Evolutionary conservation across 1,140 invertebrate genomes (phyloP).

Genomic region (Muscidifurax raptorellus): DNA sequence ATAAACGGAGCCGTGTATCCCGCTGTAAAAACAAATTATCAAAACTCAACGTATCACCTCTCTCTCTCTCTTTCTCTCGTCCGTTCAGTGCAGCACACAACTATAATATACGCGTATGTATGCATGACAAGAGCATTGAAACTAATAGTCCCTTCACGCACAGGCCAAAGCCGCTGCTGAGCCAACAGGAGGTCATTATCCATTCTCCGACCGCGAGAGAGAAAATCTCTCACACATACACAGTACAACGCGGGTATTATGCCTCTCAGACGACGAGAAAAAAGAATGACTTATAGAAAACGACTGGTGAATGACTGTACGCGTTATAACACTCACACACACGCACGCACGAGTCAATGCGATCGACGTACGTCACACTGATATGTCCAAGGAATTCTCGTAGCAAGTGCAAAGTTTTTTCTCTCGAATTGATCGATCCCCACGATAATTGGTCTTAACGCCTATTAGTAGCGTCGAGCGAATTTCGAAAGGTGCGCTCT

Average conservation of each 20-base stretch:
- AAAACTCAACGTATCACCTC: background rate
- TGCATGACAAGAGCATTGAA: background rate
- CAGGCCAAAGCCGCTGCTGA: background rate
- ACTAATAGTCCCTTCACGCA: background rate
- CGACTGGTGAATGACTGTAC: background rate
- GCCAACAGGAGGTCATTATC: slow-evolving; percentile 1
- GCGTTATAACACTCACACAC: no score
- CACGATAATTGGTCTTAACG: background rate
- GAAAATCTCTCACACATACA: background rate
- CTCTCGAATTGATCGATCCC: background rate
- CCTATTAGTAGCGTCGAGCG: no score
- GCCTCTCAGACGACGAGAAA: background rate
- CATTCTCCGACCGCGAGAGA: background rate
- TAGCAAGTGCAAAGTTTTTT: background rate
- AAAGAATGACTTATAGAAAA: slow-evolving; percentile 13
- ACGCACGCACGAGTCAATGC: background rate
- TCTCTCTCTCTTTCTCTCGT: no score
- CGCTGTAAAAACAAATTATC: background rate
- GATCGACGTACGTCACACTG: background rate
- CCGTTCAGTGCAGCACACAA: no score
- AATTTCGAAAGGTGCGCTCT: background rate
- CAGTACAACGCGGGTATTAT: background rate
- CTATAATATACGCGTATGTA: background rate
- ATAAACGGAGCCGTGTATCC: no score
- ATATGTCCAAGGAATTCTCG: background rate